These are phyloP conservation scores for Emydura subglobosa DNA, from an alignment of 2,113 vertebrate genomes.

Conservation along the genomic window DNA sequence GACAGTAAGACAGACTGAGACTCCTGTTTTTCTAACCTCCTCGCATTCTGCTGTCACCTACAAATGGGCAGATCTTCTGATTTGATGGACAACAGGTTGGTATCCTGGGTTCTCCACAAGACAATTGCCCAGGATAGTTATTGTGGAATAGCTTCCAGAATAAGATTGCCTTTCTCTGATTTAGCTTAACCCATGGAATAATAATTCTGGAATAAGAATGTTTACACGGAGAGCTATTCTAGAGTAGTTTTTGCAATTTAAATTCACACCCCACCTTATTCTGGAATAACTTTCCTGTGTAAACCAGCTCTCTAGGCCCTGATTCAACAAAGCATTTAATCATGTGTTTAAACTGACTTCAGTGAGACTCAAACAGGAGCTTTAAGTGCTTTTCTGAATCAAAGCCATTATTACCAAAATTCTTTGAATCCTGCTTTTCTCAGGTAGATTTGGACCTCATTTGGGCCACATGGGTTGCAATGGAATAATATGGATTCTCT, in stretches of 20 bases:
- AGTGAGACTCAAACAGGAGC: neutral
- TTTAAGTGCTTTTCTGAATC: neutral
- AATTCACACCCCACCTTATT: neutral
- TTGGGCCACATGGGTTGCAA: neutral
- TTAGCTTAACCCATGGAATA: neutral
- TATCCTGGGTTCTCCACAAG: neutral
- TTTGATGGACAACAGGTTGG: neutral
- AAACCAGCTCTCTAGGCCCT: neutral
- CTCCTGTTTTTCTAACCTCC: neutral
- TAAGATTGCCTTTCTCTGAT: neutral
- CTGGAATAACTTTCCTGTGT: neutral
- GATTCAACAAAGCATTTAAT: neutral
- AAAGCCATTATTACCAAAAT: neutral
- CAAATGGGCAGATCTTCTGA: neutral
- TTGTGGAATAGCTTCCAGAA: neutral
- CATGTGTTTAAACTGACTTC: neutral
- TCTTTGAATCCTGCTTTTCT: neutral
- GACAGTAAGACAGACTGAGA: neutral
- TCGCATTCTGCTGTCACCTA: neutral
- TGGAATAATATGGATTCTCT: neutral
- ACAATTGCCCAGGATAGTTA: neutral
- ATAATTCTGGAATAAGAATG: neutral
- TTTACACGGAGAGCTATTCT: neutral
- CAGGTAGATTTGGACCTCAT: fast-evolving
- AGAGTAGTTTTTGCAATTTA: neutral